Percentiles rank a stretch among this genome's conserved stretches.
Evolutionary conservation across 2,888 invertebrate genomes (phyloP).

Genomic region (Oxycera nigricornis): DNA sequence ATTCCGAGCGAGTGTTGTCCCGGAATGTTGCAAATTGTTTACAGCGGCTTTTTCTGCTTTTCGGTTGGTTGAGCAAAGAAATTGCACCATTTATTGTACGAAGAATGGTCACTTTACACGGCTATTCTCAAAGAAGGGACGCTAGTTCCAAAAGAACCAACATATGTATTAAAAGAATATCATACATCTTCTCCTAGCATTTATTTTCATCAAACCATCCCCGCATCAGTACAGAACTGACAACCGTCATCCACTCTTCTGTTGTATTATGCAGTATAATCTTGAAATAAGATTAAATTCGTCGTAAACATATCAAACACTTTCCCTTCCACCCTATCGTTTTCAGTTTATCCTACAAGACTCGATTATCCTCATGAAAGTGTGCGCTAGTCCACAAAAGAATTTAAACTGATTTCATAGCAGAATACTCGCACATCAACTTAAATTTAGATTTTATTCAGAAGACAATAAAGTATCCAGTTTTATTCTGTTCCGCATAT

Average conservation of each 20-base stretch:
- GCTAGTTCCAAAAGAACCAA: too few relatives aligned
- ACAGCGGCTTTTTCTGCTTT: too few relatives aligned
- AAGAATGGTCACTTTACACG: neutral
- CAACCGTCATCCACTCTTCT: neutral
- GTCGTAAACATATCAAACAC: neutral
- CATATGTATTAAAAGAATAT: too few relatives aligned
- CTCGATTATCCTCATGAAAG: constrained; percentile 2
- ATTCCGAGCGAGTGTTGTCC: neutral
- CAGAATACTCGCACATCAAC: constrained; percentile 5
- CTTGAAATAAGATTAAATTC: constrained; percentile 9
- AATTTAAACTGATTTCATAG: constrained; percentile 8
- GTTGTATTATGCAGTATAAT: neutral
- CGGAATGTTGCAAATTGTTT: too few relatives aligned
- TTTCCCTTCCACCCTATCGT: neutral
- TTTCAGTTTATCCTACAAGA: neutral
- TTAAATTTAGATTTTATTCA: constrained; percentile 7
- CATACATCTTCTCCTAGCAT: too few relatives aligned
- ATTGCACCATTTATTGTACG: too few relatives aligned
- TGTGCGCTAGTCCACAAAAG: neutral
- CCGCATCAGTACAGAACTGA: neutral
- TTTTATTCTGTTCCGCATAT: constrained; percentile 6
- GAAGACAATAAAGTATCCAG: constrained; percentile 21
- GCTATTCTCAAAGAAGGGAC: neutral
- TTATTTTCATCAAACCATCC: neutral
- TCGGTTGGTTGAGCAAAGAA: too few relatives aligned